phyloP scores from a whole-genome alignment of 2,888 invertebrate species.

The Cheilosia soror region DNA sequence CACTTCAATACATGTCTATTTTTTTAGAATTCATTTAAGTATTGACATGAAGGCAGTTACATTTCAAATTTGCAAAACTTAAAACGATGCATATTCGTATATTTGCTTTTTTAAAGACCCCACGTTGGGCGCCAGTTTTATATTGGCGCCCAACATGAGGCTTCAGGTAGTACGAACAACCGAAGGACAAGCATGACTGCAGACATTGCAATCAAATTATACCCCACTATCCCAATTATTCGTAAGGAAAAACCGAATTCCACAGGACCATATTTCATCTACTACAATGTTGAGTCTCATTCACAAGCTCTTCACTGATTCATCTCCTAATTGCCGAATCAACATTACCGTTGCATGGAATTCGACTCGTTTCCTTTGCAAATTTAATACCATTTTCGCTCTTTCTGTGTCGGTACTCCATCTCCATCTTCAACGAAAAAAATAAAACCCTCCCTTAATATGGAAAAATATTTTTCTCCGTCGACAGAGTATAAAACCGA shows the following conservation, averaged over 20 bases:
- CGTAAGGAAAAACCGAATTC: background rate
- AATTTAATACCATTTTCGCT: conserved; percentile 32
- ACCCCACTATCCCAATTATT: background rate
- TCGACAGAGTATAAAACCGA: conserved; percentile 46
- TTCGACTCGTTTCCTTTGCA: conserved; percentile 52
- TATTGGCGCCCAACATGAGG: too few relatives aligned
- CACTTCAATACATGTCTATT: too few relatives aligned
- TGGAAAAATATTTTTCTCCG: conserved; percentile 46
- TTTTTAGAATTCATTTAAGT: background rate
- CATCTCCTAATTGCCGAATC: conserved; percentile 68
- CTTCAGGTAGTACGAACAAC: too few relatives aligned
- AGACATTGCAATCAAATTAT: conserved; percentile 10
- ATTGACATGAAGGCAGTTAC: background rate
- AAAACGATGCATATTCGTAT: background rate
- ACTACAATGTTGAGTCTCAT: conserved; percentile 19
- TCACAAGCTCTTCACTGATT: conserved; percentile 50
- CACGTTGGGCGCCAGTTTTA: too few relatives aligned
- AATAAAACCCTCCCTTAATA: conserved; percentile 45
- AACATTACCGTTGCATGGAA: conserved; percentile 59
- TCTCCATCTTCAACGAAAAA: conserved; percentile 3
- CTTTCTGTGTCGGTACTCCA: conserved; percentile 40
- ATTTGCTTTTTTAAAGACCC: too few relatives aligned
- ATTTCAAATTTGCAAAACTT: too few relatives aligned
- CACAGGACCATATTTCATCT: conserved; percentile 4
- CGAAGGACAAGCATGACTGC: background rate